Evolutionary conservation across 2,113 vertebrate species (phyloP).

Genomic region (Garra rufa): DNA sequence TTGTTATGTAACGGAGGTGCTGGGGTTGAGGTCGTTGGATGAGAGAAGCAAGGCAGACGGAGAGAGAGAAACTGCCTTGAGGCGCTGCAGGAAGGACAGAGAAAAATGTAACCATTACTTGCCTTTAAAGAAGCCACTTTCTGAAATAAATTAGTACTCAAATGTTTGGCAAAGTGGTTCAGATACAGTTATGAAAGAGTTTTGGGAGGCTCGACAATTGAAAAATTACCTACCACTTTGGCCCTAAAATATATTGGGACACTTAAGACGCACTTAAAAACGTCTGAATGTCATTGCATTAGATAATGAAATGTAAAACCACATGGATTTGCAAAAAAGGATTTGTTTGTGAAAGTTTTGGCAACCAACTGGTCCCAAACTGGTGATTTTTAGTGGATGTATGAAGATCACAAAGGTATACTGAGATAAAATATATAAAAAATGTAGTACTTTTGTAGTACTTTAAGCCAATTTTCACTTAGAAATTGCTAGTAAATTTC

Average conservation of each 20-base stretch:
- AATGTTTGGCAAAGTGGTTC: constrained; percentile 13
- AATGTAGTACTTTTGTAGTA: too few relatives aligned
- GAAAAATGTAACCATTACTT: constrained; percentile 44
- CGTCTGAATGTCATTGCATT: not conserved
- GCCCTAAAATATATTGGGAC: too few relatives aligned
- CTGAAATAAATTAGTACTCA: constrained; percentile 37
- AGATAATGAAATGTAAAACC: too few relatives aligned
- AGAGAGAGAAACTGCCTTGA: constrained; percentile 35
- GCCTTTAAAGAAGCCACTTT: constrained; percentile 23
- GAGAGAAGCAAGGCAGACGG: constrained; percentile 18
- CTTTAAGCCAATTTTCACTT: too few relatives aligned
- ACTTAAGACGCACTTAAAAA: too few relatives aligned
- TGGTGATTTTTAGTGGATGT: not conserved
- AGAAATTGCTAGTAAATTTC: too few relatives aligned
- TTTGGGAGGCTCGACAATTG: too few relatives aligned
- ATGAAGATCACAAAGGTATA: not conserved
- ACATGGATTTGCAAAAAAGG: not conserved
- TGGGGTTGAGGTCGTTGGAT: constrained; percentile 40
- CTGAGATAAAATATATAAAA: too few relatives aligned
- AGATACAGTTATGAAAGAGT: not conserved
- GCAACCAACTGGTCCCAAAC: not conserved
- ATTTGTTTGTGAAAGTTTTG: not conserved
- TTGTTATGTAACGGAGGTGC: constrained; percentile 47
- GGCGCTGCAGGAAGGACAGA: constrained; percentile 44
- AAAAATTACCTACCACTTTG: too few relatives aligned